A percentile compares a stretch with the other conserved stretches of the same genome.
phyloP scores from a whole-genome alignment of 2,797 vertebrate genomes.

The Trichosurus vulpecula region DNA sequence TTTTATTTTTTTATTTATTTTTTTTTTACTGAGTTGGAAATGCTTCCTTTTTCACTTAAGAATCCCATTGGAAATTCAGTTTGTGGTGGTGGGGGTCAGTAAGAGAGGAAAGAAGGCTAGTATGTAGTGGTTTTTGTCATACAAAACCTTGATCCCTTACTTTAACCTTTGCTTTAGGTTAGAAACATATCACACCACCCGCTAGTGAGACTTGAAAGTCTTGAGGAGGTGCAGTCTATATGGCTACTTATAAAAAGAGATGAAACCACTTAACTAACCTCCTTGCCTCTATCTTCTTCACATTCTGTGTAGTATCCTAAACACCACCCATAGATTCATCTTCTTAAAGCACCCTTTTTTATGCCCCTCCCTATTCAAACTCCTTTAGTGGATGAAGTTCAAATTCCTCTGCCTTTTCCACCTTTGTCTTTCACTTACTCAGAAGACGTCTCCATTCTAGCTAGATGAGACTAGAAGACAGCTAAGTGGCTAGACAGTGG shows the following conservation, averaged over 20 bases:
- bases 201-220: not conserved
- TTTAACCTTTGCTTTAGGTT: not conserved
- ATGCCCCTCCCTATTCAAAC: not conserved
- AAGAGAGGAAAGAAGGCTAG: not conserved
- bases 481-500: not conserved
- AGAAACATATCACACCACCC: not conserved
- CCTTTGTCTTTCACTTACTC: not conserved
- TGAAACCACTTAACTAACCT: not conserved
- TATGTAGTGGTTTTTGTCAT: not conserved
- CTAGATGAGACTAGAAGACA: not conserved
- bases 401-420: not conserved
- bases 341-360: not conserved
- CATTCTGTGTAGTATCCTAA: not conserved
- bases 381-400: not conserved
- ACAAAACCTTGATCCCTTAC: not conserved
- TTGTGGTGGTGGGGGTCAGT: not conserved
- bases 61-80: not conserved
- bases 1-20: no score
- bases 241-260: not conserved
- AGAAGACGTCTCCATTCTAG: slow-evolving; percentile 9
- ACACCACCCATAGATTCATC: not conserved
- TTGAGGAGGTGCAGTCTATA: not conserved
- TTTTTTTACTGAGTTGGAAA: not conserved
- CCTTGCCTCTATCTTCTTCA: not conserved
- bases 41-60: not conserved